Percentiles rank a stretch among this genome's conserved stretches.
Conservation (phyloP, 2,113 vertebrate species). For the Cricetomys ansorgei region DNA sequence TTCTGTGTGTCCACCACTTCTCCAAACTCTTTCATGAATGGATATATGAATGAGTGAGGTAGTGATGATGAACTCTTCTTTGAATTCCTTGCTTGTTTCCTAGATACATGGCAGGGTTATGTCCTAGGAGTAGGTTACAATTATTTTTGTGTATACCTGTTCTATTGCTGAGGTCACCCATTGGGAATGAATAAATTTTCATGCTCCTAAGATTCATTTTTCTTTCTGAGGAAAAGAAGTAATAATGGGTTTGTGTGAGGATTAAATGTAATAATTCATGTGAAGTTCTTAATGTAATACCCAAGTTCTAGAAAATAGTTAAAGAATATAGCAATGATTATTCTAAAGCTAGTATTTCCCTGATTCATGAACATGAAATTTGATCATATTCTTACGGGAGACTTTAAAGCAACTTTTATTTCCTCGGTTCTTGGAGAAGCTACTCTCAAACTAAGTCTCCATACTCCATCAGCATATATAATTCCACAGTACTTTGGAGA, state of each 20-base stretch:
- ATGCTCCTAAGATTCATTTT: background rate
- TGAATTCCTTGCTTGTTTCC: background rate
- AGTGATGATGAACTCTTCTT: background rate
- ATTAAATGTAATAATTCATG: background rate
- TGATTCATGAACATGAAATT: constrained; percentile 14
- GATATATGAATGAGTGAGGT: background rate
- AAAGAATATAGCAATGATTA: background rate
- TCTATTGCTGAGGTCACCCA: background rate
- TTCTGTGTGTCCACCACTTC: background rate
- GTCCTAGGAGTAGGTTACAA: background rate
- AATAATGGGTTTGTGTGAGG: background rate
- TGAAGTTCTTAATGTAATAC: background rate
- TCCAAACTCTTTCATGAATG: background rate
- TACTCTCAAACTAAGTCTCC: background rate
- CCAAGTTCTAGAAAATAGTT: background rate
- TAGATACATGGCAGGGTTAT: background rate
- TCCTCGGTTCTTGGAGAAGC: background rate
- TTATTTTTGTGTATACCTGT: background rate
- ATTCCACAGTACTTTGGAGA: background rate
- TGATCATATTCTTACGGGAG: background rate
- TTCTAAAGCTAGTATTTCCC: constrained; percentile 23
- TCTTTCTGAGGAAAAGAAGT: background rate
- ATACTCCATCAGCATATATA: background rate
- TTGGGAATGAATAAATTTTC: background rate
- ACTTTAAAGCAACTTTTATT: background rate